Evolutionary conservation across 1,140 invertebrate genomes (phyloP).

Genomic region (Drosophila tristis): DNA sequence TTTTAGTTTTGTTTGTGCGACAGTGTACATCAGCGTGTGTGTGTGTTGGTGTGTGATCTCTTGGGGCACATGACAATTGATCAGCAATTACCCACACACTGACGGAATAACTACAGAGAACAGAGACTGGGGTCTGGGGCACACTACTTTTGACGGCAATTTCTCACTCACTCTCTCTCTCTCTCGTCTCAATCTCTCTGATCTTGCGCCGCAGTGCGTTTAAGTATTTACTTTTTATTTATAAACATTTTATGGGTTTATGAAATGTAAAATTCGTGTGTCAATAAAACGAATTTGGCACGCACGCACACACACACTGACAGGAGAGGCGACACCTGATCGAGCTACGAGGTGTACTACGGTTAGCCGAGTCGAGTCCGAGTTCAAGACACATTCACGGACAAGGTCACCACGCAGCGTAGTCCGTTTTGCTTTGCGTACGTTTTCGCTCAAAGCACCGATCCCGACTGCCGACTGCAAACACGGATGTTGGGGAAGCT

Average conservation of each 20-base stretch:
- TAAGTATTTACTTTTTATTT: constrained; percentile 78
- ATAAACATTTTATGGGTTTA: constrained; percentile 72
- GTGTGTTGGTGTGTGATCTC: constrained; percentile 16
- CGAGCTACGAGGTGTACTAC: no score
- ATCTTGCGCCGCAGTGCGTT: constrained; percentile 25
- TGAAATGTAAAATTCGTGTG: constrained; percentile 67
- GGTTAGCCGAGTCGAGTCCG: no score
- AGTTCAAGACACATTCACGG: background rate
- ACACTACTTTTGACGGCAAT: constrained; percentile 19
- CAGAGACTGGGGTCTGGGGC: background rate
- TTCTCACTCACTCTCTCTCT: constrained; percentile 13
- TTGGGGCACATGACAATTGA: constrained; percentile 66
- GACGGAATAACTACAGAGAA: no score
- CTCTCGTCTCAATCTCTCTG: background rate
- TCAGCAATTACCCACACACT: constrained; percentile 55
- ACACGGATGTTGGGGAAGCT: constrained; percentile 16
- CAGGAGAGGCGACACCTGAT: no score
- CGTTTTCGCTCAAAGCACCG: constrained; percentile 6
- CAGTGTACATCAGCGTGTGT: no score
- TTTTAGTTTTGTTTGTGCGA: constrained; percentile 20
- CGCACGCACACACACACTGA: constrained; percentile 9
- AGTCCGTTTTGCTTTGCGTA: background rate
- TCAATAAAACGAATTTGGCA: constrained; percentile 56
- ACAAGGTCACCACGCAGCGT: constrained; percentile 23
- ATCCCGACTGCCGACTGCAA: constrained; percentile 19